These are phyloP conservation scores for Drosophila siamana DNA, from an alignment of 2,888 invertebrate species.

Conservation along the genomic window DNA sequence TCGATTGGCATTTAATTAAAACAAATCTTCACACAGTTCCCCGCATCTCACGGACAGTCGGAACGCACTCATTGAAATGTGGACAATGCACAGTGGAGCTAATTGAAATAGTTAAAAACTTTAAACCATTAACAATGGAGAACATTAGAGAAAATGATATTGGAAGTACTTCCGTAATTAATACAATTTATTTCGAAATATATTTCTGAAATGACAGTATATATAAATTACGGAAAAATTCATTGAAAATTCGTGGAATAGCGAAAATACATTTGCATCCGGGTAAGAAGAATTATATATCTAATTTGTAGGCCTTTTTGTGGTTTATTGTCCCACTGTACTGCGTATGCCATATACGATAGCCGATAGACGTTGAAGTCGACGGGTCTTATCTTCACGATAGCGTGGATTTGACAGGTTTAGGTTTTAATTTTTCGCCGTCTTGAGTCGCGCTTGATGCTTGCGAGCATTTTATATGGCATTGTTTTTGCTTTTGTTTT, in stretches of 20 bases:
- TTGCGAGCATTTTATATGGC: constrained; percentile 44
- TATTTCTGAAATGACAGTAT: too few species aligned
- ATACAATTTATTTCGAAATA: too few species aligned
- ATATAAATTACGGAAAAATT: too few species aligned
- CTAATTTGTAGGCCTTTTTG: too few species aligned
- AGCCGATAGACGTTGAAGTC: constrained; percentile 41
- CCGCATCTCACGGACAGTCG: constrained; percentile 16
- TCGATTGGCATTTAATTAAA: constrained; percentile 78
- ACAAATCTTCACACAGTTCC: constrained; percentile 59
- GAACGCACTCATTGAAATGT: constrained; percentile 33
- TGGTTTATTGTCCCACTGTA: constrained; percentile 12
- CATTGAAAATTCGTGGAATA: too few species aligned
- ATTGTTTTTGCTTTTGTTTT: constrained; percentile 70
- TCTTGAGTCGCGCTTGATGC: constrained; percentile 44
- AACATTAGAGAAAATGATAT: too few species aligned
- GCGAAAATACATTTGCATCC: too few species aligned
- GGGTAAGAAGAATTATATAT: too few species aligned
- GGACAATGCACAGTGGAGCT: constrained; percentile 8
- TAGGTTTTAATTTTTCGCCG: constrained; percentile 63
- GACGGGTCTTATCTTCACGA: constrained; percentile 64
- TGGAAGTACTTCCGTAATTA: too few species aligned
- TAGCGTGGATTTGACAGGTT: constrained; percentile 74
- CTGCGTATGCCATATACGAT: constrained; percentile 17
- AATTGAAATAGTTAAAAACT: not conserved
- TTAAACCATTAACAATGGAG: too few species aligned